Base-by-base conservation (phyloP, 1,140 invertebrate genomes). In the Schlechtendalia chinensis region DNA sequence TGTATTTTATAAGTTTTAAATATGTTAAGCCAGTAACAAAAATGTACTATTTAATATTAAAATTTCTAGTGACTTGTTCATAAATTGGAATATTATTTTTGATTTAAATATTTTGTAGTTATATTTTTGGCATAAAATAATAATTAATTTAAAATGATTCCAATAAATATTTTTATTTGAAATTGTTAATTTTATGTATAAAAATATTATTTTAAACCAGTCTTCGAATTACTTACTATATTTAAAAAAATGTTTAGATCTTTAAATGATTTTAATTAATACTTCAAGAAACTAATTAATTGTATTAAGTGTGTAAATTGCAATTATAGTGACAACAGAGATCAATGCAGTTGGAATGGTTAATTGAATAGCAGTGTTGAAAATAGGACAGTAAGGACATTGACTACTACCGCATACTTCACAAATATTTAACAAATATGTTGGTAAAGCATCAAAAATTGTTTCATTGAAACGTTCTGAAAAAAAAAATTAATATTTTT, bases 351-450 rank as follows among this genome's bases (percentile, higher is more conserved):
- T 14, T n/a, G 81, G 32, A 54, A 65, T 63, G 27, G 61, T 56
- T 11, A 81, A 79, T 61, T 56, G 45, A 22, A 56, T 24, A 16
- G 90, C 91, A 54, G 89, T 86, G 84, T 94, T 95, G 87, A 94
- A 96, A 83, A 95, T 94, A 32, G 94, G 92, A 87, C 96, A 98
- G 85, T 98, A 98, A 0, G 96, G 96, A 87, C 97, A 99, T 86
- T 98, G 96, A 63, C 94, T 98, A 27, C 96, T 98, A 50, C 96
- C 97, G 85, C 96, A 99, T n/a, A 98, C 96, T 85, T 98, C 95
- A 85, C 96, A 99, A 82, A 99, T 97, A 86, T 96, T 97, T 39
- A 98, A 87, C 19, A 94, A 88, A 86, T 96, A 96, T 4, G 96
- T 93, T 32, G 94, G 91, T 65, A 95, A 89, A 3, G 95, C 91